These are phyloP conservation scores for Pangasianodon gigas DNA, from an alignment of 2,113 vertebrate species.

Conservation along the genomic window DNA sequence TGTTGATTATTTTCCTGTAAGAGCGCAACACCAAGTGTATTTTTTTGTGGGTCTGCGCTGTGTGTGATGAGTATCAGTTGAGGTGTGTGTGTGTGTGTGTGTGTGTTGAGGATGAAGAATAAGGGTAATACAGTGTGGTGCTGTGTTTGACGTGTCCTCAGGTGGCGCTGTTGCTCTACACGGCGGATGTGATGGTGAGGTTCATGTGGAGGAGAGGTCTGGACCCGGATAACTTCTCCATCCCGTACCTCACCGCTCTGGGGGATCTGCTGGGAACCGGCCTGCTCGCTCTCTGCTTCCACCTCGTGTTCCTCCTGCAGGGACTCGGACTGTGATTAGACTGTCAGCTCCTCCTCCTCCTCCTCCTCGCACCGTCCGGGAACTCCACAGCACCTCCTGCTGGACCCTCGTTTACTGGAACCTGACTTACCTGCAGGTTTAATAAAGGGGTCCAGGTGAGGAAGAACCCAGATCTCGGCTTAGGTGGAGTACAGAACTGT, in stretches of 20 bases:
- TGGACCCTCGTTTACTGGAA: constrained; percentile 4
- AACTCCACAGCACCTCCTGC: neutral
- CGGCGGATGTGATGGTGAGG: constrained; percentile 87
- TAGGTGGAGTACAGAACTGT: neutral
- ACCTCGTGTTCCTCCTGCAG: constrained; percentile 62
- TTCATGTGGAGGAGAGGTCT: constrained; percentile 84
- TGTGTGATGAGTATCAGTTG: neutral
- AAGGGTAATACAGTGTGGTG: neutral
- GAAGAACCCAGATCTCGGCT: neutral
- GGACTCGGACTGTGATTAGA: constrained; percentile 60
- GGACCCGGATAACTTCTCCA: constrained; percentile 95
- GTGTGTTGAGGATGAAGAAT: neutral
- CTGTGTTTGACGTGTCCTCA: constrained; percentile 55
- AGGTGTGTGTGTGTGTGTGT: neutral
- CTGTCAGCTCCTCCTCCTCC: neutral
- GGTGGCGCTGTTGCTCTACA: constrained; percentile 88
- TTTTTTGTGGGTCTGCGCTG: neutral
- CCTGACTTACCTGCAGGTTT: neutral
- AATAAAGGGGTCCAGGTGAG: neutral
- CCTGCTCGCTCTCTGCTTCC: constrained; percentile 88
- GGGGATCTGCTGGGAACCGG: constrained; percentile 92
- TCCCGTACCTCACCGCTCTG: constrained; percentile 95
- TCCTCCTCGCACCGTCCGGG: neutral
- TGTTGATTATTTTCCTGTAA: neutral
- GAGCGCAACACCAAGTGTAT: neutral